Evolutionary conservation across 2,888 invertebrate species (phyloP), one percentile per base, ranked within the genome.

Genomic region (Julus scanicus): DNA sequence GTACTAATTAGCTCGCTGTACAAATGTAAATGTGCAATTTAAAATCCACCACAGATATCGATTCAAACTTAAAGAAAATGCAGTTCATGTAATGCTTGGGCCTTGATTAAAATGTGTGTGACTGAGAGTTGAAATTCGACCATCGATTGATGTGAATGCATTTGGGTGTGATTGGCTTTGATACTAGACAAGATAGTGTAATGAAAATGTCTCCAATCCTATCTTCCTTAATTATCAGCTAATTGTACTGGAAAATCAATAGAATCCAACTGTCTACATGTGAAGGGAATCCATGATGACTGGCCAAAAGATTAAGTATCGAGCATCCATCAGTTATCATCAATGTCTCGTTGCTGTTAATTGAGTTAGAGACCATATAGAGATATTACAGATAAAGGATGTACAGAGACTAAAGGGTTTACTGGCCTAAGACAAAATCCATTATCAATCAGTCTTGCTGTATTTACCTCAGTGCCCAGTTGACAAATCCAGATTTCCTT

Each of bases 281-380:
- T 71, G 71, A 71, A 29, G 71, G n/a, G 71, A n/a, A 29, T 80
- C 13, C 80, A 80, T 37, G 80, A 37, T 80, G 20, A 9, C 37
- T 80, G 29, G 37, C 37, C 13, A 80, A 37, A 80, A 80, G 80
- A 80, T 80, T 80, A 80, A 80, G 37, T 37, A 80, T 80, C 80
- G 80, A 37, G 15, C 80, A 80, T 80, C 20, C 80, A 80, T 80
- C 80, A 80, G 37, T 71, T 71, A 71, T 71, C 71, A 71, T 71
- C 71, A 71, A 20, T 80, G 80, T 80, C 80, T 80, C 37, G 29
- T 80, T 11, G 37, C 80, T 71, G 29, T 80, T 80, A 80, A 80
- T 80, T 80, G 80, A 80, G 80, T 80, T 80, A 80, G 37, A 80
- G 80, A 20, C 80, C 80, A 11, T 80, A 80, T 80, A 37, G 37